These are phyloP conservation scores for Cephus pygmeus DNA, from an alignment of 2,888 invertebrate genomes.

Conservation along the genomic window DNA sequence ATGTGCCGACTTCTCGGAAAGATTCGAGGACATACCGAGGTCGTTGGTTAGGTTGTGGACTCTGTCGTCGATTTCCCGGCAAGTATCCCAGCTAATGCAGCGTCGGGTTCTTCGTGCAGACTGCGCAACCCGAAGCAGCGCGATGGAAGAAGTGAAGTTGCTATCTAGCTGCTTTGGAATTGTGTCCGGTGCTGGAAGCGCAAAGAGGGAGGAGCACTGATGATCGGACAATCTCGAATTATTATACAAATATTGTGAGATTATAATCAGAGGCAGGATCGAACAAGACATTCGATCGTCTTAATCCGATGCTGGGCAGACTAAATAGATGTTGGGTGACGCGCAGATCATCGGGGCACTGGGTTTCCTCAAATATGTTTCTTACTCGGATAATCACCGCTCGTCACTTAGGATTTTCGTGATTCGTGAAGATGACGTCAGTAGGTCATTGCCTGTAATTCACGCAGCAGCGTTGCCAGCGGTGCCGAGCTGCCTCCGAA, in stretches of 20 bases:
- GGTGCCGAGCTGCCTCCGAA: too few relatives aligned
- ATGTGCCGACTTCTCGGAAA: constrained; percentile 18
- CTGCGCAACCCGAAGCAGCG: too few relatives aligned
- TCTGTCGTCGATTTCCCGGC: too few relatives aligned
- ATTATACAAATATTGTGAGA: constrained; percentile 23
- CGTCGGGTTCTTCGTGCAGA: too few relatives aligned
- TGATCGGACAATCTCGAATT: background rate
- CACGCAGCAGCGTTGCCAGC: too few relatives aligned
- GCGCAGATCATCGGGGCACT: constrained; percentile 11
- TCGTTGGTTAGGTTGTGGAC: too few relatives aligned
- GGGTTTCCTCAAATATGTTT: constrained; percentile 20
- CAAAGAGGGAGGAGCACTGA: background rate
- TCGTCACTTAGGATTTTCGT: constrained; percentile 20
- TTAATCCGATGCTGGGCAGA: background rate
- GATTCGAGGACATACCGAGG: too few relatives aligned
- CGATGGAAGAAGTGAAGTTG: too few relatives aligned
- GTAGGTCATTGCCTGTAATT: too few relatives aligned
- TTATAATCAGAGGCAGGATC: constrained; percentile 18
- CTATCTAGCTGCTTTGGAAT: background rate
- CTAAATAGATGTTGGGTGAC: too few relatives aligned
- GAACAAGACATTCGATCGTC: constrained; percentile 1
- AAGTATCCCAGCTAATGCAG: too few relatives aligned
- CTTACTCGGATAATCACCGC: constrained; percentile 2
- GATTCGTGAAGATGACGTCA: background rate
- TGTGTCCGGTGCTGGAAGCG: background rate